phyloP scores from a whole-genome alignment of 2,113 vertebrate species.

The Pica pica region DNA sequence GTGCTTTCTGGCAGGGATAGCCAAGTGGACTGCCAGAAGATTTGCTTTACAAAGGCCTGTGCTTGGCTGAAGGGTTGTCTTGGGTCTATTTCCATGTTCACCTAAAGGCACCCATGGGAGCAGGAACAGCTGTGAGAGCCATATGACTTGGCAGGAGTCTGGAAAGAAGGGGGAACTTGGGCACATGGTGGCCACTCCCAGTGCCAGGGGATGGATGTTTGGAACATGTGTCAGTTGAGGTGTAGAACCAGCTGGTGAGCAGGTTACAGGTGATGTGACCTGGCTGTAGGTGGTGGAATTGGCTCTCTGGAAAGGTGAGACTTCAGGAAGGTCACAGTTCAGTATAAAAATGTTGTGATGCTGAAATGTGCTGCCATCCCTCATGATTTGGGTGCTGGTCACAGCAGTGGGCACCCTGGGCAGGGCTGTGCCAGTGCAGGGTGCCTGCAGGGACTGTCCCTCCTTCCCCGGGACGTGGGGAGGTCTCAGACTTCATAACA shows the following conservation, averaged over 20 bases:
- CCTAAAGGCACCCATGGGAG: background rate
- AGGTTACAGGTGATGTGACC: accelerated
- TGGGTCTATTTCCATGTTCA: background rate
- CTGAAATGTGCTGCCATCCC: background rate
- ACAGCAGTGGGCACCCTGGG: background rate
- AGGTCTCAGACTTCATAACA: background rate
- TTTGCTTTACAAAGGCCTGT: background rate
- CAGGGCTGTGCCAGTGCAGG: background rate
- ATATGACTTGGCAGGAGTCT: accelerated
- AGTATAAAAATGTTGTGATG: background rate
- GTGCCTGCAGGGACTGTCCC: background rate
- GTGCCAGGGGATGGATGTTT: background rate
- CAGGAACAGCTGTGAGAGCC: background rate
- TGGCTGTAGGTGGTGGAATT: background rate
- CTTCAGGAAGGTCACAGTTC: background rate
- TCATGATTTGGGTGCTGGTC: background rate
- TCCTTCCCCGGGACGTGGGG: accelerated
- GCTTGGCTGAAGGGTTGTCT: background rate
- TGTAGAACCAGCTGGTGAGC: background rate
- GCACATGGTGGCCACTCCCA: background rate
- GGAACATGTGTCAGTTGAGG: background rate
- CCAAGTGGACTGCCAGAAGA: background rate
- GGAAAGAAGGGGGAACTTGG: background rate
- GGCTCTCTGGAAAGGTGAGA: background rate
- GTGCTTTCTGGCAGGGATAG: background rate